Percentiles rank a stretch among this genome's conserved stretches.
Conservation (phyloP, 2,797 vertebrate genomes). For the Galagoides demidoff region DNA sequence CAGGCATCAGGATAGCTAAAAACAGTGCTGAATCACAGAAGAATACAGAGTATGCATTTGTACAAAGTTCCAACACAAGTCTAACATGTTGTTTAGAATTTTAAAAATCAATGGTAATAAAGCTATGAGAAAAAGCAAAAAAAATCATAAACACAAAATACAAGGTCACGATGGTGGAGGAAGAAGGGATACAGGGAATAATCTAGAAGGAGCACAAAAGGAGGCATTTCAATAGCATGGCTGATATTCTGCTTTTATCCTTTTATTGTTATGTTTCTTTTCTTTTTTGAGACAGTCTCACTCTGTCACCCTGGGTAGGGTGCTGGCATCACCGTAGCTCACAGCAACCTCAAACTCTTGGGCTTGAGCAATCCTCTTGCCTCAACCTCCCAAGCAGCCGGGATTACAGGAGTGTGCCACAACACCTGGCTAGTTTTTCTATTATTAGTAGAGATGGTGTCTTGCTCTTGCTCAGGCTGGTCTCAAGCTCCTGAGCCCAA, state of each 20-base stretch:
- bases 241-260: not conserved
- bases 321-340: too few relatives aligned
- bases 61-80: slow-evolving; percentile 41
- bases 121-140: not conserved
- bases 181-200: not conserved
- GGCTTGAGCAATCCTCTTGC: too few relatives aligned
- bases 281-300: too few relatives aligned
- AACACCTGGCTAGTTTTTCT: too few relatives aligned
- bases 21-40: not conserved
- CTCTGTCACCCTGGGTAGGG: too few relatives aligned
- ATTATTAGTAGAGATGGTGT: too few relatives aligned
- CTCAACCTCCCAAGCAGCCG: too few relatives aligned
- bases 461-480: too few relatives aligned
- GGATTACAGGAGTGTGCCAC: too few relatives aligned
- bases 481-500: too few relatives aligned
- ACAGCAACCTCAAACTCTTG: too few relatives aligned
- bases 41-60: slow-evolving; percentile 5
- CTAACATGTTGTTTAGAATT: not conserved
- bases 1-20: not conserved
- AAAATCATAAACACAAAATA: not conserved
- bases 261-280: not conserved
- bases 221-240: not conserved
- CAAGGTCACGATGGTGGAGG: not conserved
- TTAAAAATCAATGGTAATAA: not conserved
- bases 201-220: not conserved